phyloP scores from a whole-genome alignment of 2,113 vertebrate species.

The Ptilorrhoa leucosticta region DNA sequence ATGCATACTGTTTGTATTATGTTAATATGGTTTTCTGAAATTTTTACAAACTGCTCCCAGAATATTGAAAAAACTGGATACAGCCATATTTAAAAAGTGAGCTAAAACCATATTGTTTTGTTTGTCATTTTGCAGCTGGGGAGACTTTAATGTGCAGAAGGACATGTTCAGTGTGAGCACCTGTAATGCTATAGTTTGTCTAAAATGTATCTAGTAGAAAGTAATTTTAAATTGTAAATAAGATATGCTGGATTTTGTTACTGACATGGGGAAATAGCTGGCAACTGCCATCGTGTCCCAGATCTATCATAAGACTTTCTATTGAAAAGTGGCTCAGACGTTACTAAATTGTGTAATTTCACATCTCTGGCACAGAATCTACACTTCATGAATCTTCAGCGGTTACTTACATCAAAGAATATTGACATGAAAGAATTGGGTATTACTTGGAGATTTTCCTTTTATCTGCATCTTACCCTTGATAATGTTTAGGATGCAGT shows the following conservation, averaged over 20 bases:
- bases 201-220: neutral
- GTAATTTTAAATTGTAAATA: neutral
- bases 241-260: neutral
- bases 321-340: neutral
- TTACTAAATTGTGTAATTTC: neutral
- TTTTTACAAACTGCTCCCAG: neutral
- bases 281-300: neutral
- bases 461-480: neutral
- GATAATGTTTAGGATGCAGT: neutral
- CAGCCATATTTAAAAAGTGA: neutral
- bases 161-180: neutral
- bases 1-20: neutral
- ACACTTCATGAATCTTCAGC: neutral
- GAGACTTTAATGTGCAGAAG: neutral
- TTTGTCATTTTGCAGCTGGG: neutral
- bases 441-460: neutral
- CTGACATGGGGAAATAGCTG: neutral
- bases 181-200: neutral
- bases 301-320: neutral
- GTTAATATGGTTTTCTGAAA: neutral
- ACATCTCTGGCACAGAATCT: neutral
- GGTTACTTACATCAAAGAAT: neutral
- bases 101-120: neutral
- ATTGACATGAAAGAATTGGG: neutral
- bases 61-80: neutral